A percentile compares a stretch with the other conserved stretches of the same genome.
Conservation (phyloP, 2,113 vertebrate species). For the Halcyon senegalensis region DNA sequence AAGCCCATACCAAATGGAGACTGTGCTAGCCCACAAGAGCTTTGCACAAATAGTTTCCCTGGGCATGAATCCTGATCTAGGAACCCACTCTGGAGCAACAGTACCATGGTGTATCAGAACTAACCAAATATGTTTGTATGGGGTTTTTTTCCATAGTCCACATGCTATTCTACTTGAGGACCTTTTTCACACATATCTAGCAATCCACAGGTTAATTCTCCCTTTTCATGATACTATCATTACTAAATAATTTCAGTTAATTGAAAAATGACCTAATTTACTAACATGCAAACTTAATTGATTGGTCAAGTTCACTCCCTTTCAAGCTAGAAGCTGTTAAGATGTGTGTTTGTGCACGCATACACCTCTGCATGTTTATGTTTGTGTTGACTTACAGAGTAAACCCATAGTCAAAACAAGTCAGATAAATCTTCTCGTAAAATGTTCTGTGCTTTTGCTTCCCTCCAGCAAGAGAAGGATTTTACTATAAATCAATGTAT, state of each 20-base stretch:
- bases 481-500: background rate
- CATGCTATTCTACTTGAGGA: background rate
- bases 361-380: background rate
- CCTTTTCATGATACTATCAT: background rate
- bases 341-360: rapidly evolving
- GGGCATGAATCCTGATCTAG: background rate
- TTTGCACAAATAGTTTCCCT: background rate
- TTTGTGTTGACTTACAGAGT: background rate
- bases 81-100: background rate
- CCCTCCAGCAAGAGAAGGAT: background rate
- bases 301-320: background rate
- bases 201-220: background rate
- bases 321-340: background rate
- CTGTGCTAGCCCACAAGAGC: background rate
- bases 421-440: background rate
- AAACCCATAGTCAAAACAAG: background rate
- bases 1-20: background rate
- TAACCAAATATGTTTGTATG: background rate
- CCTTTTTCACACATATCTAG: background rate
- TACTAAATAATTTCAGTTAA: background rate
- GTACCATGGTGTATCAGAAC: background rate
- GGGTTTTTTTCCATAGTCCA: background rate
- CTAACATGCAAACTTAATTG: background rate
- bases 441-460: background rate
- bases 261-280: background rate